Conservation (phyloP, 2,113 vertebrate species). For the Entelurus aequoreus region DNA sequence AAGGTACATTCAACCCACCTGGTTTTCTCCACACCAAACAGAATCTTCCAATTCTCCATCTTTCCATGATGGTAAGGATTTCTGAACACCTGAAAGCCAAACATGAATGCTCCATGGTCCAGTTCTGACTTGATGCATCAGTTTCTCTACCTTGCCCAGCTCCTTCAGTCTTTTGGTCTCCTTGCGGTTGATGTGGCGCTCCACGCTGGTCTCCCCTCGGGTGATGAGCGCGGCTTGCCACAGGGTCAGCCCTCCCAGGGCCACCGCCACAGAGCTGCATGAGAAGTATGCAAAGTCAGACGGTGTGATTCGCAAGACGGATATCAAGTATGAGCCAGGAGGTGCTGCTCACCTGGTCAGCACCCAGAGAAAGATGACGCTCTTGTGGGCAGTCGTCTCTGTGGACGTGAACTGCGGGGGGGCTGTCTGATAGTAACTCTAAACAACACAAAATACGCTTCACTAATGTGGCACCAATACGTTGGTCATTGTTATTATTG, state of each 20-base stretch:
- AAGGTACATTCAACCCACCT: constrained; percentile 70
- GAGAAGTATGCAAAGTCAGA: neutral
- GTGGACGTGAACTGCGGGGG: constrained; percentile 75
- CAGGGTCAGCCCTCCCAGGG: constrained; percentile 85
- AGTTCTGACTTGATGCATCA: neutral
- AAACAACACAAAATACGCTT: neutral
- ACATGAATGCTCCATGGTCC: neutral
- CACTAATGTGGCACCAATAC: too few species aligned
- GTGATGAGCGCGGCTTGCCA: constrained; percentile 90
- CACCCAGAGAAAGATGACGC: constrained; percentile 94
- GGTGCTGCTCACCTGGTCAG: constrained; percentile 82
- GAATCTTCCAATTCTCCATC: constrained; percentile 86
- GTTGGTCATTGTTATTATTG: too few species aligned
- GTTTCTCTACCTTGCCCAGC: constrained; percentile 76
- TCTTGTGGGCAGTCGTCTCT: constrained; percentile 84
- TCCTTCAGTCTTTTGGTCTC: constrained; percentile 78
- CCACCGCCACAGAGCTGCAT: constrained; percentile 84
- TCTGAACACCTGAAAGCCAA: constrained; percentile 76
- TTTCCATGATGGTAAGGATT: constrained; percentile 85
- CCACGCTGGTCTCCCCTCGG: constrained; percentile 90
- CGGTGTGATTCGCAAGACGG: too few species aligned
- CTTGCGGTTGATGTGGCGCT: constrained; percentile 93
- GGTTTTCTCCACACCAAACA: constrained; percentile 82
- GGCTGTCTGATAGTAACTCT: constrained; percentile 89
- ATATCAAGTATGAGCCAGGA: accelerated